These are phyloP conservation scores for Callyntrura sp. DNA, from an alignment of 2,888 invertebrate species.

Conservation along the genomic window DNA sequence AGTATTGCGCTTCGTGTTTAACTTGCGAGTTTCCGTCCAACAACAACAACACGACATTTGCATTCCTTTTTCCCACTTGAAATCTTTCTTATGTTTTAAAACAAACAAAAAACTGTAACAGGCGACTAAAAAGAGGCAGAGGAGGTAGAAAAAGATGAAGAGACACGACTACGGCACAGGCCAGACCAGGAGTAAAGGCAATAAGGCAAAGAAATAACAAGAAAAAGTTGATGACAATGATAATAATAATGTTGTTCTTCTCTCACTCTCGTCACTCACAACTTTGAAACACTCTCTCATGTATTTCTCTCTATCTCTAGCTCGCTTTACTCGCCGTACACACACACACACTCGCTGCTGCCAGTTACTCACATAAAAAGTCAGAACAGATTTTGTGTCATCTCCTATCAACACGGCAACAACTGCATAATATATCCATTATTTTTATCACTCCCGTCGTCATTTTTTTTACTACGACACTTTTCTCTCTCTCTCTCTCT, in stretches of 20 bases:
- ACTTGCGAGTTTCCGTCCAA: slow-evolving; percentile 52
- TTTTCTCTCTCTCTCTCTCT: neutral
- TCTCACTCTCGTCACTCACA: neutral
- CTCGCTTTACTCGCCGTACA: neutral
- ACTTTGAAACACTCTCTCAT: neutral
- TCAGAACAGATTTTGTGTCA: slow-evolving; percentile 44
- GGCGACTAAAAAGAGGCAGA: slow-evolving; percentile 20
- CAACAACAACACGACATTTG: slow-evolving; percentile 44
- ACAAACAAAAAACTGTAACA: slow-evolving; percentile 49
- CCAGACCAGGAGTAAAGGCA: slow-evolving; percentile 28
- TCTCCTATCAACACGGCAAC: slow-evolving; percentile 46
- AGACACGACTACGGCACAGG: neutral
- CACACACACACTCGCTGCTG: neutral
- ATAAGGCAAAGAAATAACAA: slow-evolving; percentile 16
- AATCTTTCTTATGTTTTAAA: slow-evolving; percentile 64
- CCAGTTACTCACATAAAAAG: slow-evolving; percentile 22
- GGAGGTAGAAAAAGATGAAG: slow-evolving; percentile 27
- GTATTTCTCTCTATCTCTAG: too few relatives aligned
- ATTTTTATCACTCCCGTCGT: slow-evolving; percentile 49
- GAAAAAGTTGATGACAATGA: slow-evolving; percentile 19
- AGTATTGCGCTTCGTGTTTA: neutral
- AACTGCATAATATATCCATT: slow-evolving; percentile 56
- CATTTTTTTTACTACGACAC: slow-evolving; percentile 16
- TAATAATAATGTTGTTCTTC: neutral
- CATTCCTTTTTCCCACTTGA: slow-evolving; percentile 27